Base-by-base conservation (phyloP, 2,797 vertebrate species). In the Enteromius viviparus region DNA sequence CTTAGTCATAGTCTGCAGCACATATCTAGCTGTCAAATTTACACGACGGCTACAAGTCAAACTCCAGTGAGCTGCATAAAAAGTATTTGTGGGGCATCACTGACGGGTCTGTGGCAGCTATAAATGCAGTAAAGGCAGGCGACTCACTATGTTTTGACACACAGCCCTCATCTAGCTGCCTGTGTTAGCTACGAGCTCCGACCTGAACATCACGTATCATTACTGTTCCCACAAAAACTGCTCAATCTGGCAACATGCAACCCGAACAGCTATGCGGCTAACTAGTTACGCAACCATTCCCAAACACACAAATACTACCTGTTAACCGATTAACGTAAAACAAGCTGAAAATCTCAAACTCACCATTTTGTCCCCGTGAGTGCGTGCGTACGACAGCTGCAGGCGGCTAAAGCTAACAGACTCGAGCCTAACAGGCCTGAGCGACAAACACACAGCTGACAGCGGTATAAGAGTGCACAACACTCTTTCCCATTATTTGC, bases 331-430 rank as follows among this genome's bases (percentile, higher is more conserved):
- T 64, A 6, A 68, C 26, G 55, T 47, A 7, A 23, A 32, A 68
- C 15, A 51, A 75, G 37, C 40, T 21, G 8, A 5, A 70, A 74
- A 75, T 64, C 60, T 76, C 82, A 76, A 78, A 86, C 90, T 90
- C 86, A 91, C 90, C 90, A 91, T 91, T 87, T 90, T 91, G 84
- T 69, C 87, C 62, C 55, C 29, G 34, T 40, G 55, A 55, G 77
- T 81, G 71, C n/a, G 55, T 23, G 55, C 66, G 80, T 62, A 62
- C 72, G 78, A 85, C 83, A 83, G 76, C 79, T 74, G 77, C 65
- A 76, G 87, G 55, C 58, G 82, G 78, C 66, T 85, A 83, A 83
- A 74, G 83, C 80, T 69, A 58, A 84, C 81, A 70, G 76, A 51
- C 34, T 62, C 68, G 45, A 72, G 75, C 71, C 85, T 85, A 88